Conservation (phyloP, 2,888 invertebrate species). For the Eupithecia subumbrata region DNA sequence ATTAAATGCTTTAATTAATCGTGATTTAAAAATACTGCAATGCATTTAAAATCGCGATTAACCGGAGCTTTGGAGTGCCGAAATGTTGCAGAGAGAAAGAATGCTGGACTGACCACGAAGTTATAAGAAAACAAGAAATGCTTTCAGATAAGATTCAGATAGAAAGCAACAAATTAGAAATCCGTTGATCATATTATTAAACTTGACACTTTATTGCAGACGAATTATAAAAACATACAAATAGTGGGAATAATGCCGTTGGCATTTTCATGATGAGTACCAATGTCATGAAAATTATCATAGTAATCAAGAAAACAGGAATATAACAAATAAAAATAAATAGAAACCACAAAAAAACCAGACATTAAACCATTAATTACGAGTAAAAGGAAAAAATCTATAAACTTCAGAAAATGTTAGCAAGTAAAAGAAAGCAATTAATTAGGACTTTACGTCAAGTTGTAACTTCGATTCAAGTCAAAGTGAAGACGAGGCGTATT, state of each 20-base stretch:
- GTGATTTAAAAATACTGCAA: conserved; percentile 32
- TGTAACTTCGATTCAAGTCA: conserved; percentile 9
- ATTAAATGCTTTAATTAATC: conserved; percentile 39
- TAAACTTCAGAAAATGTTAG: conserved; percentile 7
- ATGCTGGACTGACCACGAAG: background rate
- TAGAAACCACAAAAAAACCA: background rate
- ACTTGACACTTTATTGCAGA: too few species aligned
- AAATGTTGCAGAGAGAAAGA: conserved; percentile 3
- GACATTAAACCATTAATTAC: background rate
- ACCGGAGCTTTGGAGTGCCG: conserved; percentile 9
- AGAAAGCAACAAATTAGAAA: background rate
- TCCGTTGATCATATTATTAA: too few species aligned
- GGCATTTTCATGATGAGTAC: background rate
- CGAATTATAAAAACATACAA: background rate
- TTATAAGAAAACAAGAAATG: background rate
- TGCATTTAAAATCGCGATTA: conserved; percentile 5
- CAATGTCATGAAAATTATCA: background rate
- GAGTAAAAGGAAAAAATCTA: background rate
- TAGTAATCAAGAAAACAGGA: background rate
- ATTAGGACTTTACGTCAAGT: conserved; percentile 1
- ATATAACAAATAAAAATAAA: background rate
- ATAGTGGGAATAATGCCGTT: background rate
- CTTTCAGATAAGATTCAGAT: background rate
- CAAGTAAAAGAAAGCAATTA: conserved; percentile 1
- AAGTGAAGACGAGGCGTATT: conserved; percentile 26